Evolutionary conservation across 92 coral and sea anemone genomes (phyloP).

Genomic region (Palythoa grandis): DNA sequence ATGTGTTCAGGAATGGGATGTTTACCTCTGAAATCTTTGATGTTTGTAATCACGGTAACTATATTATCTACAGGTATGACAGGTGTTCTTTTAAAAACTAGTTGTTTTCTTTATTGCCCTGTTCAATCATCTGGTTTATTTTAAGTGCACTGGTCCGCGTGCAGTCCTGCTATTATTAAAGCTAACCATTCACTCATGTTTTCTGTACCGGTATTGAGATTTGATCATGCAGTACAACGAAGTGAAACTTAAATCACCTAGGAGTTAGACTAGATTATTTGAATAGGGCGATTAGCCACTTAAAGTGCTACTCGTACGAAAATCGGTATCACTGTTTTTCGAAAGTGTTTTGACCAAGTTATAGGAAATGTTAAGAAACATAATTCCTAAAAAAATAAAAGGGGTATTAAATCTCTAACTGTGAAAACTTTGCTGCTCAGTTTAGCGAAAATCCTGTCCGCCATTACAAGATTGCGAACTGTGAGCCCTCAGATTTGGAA

Average conservation of each 20-base stretch:
- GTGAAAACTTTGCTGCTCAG: too few species aligned
- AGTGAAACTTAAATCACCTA: not conserved
- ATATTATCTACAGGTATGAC: conserved; percentile 26
- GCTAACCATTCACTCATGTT: not conserved
- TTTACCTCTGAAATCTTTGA: not conserved
- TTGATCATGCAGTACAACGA: not conserved
- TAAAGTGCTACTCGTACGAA: too few species aligned
- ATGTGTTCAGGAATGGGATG: not conserved
- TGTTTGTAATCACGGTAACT: not conserved
- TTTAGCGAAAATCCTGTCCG: too few species aligned
- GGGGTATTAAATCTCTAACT: too few species aligned
- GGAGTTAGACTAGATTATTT: not conserved
- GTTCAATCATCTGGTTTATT: not conserved
- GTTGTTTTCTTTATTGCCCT: conserved; percentile 3
- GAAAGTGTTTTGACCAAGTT: too few species aligned
- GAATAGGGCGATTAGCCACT: too few species aligned
- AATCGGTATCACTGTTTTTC: too few species aligned
- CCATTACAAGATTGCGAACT: too few species aligned
- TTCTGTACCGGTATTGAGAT: not conserved
- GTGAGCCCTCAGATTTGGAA: too few species aligned
- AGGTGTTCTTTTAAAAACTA: not conserved
- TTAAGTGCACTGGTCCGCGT: not conserved
- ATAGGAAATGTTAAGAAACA: too few species aligned
- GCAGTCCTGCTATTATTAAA: not conserved
- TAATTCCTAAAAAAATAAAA: too few species aligned